phyloP scores from a whole-genome alignment of 2,113 vertebrate species.

The Equus przewalskii region DNA sequence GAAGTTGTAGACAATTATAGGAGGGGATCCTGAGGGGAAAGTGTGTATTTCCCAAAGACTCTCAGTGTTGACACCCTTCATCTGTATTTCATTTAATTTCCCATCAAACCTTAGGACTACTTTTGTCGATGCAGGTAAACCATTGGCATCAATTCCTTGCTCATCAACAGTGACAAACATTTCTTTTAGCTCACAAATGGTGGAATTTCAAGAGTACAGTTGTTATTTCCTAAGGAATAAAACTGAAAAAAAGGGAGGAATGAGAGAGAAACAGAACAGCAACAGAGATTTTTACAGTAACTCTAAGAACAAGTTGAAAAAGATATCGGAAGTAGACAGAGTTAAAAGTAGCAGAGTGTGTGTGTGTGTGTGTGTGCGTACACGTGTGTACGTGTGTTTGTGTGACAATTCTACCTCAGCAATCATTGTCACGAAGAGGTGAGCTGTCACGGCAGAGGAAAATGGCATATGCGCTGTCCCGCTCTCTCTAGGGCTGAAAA shows the following conservation, averaged over 20 bases:
- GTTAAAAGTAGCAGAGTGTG: neutral
- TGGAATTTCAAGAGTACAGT: neutral
- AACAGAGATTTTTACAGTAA: neutral
- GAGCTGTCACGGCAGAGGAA: neutral
- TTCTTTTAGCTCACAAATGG: conserved; percentile 1
- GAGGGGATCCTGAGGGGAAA: neutral
- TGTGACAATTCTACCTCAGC: neutral
- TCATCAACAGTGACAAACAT: neutral
- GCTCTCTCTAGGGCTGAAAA: neutral
- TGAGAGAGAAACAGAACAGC: neutral
- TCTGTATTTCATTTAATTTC: neutral
- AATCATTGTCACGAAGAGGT: neutral
- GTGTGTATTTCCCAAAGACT: neutral
- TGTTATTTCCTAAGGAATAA: neutral
- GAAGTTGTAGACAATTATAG: neutral
- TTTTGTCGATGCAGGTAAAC: neutral
- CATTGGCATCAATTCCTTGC: neutral
- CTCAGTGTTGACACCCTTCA: neutral
- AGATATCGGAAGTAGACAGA: neutral
- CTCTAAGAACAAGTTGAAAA: conserved; percentile 3
- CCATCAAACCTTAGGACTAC: neutral
- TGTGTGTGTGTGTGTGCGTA: neutral
- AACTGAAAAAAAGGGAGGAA: neutral
- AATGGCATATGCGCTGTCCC: neutral
- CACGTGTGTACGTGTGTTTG: neutral